phyloP scores from a whole-genome alignment of 2,113 vertebrate species.

The Dicrurus megarhynchus region DNA sequence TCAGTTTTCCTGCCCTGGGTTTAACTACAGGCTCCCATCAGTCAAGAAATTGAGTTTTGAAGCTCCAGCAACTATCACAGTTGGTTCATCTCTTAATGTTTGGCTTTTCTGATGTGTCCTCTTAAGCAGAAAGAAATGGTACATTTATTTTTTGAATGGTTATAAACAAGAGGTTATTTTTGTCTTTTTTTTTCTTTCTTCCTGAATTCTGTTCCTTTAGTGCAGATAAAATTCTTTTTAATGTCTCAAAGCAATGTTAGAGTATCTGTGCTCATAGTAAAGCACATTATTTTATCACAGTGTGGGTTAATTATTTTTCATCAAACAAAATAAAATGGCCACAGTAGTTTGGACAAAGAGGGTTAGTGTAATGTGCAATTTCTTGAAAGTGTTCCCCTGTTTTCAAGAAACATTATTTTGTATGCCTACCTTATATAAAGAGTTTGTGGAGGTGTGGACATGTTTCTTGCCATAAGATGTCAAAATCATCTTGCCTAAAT shows the following conservation, averaged over 20 bases:
- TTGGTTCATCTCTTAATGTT: conserved; percentile 9
- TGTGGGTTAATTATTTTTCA: background rate
- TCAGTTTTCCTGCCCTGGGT: background rate
- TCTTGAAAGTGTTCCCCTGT: background rate
- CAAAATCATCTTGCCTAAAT: background rate
- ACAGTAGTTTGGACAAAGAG: background rate
- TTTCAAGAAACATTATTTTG: background rate
- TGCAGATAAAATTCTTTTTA: background rate
- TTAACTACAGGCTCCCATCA: conserved; percentile 14
- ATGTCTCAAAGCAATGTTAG: background rate
- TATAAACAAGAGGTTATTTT: conserved; percentile 9
- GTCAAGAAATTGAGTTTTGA: conserved; percentile 20
- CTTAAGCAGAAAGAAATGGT: conserved; percentile 33
- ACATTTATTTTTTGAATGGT: conserved; percentile 30
- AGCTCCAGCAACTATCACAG: background rate
- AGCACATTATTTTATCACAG: background rate
- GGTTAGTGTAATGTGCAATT: background rate
- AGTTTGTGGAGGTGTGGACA: background rate
- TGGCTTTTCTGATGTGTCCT: background rate
- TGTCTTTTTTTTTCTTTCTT: background rate
- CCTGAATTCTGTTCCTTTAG: background rate
- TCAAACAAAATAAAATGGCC: background rate
- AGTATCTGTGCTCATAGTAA: background rate
- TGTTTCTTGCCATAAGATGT: background rate
- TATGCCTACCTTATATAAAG: background rate